phyloP scores from a whole-genome alignment of 2,113 vertebrate genomes.

The Phainopepla nitens region DNA sequence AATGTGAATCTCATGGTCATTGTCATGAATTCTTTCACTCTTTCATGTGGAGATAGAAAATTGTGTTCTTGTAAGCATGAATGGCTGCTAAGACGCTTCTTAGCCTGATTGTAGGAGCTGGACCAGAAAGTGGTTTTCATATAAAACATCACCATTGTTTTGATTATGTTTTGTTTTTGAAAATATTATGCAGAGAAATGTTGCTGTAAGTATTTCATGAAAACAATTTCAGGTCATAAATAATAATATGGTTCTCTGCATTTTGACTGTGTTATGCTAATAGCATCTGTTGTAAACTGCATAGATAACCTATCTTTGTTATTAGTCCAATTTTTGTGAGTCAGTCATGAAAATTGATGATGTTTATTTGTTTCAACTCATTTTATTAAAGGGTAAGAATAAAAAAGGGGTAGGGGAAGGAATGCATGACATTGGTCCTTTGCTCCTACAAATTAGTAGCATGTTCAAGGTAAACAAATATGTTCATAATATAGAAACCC shows the following conservation, averaged over 20 bases:
- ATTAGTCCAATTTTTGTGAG: neutral
- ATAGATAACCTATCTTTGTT: neutral
- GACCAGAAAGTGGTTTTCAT: neutral
- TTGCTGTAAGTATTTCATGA: neutral
- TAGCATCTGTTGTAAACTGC: neutral
- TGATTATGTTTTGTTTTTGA: neutral
- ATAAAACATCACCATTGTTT: neutral
- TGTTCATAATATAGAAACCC: neutral
- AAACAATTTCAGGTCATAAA: neutral
- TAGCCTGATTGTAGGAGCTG: neutral
- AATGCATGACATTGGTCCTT: neutral
- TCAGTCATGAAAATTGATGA: neutral
- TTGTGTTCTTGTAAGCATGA: neutral
- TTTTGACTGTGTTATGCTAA: neutral
- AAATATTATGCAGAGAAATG: neutral
- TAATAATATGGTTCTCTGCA: neutral
- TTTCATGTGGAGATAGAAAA: neutral
- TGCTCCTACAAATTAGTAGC: neutral
- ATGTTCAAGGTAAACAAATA: neutral
- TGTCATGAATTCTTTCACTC: neutral
- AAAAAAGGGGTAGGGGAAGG: neutral
- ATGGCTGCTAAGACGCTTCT: neutral
- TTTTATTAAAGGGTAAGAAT: neutral
- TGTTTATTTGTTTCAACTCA: neutral
- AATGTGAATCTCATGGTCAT: neutral